Evolutionary conservation across 2,888 invertebrate species (phyloP).

Genomic region (Diaprepes abbreviatus): DNA sequence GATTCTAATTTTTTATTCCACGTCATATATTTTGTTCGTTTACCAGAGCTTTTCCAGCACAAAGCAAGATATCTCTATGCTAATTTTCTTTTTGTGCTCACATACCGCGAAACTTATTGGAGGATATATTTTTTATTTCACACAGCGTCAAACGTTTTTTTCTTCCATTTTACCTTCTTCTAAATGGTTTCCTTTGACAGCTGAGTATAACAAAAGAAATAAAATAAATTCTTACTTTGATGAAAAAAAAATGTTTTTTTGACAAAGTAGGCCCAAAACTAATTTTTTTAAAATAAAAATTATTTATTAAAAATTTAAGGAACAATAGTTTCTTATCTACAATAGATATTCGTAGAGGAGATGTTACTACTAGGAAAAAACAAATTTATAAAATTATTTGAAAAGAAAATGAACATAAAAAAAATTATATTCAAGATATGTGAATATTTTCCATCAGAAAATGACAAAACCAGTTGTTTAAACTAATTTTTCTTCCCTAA

Average conservation of each 20-base stretch:
- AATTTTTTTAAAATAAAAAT: no score
- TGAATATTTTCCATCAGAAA: no score
- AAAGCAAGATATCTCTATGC: slow-evolving; percentile 26
- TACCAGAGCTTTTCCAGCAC: not conserved
- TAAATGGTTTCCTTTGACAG: not conserved
- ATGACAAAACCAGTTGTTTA: no score
- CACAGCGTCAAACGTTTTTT: slow-evolving; percentile 15
- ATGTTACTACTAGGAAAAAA: no score
- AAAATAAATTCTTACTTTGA: not conserved
- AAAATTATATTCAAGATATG: no score
- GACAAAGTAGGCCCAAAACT: no score
- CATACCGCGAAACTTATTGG: slow-evolving; percentile 19
- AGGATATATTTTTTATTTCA: slow-evolving; percentile 16
- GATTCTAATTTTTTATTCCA: not conserved
- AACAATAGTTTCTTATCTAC: no score
- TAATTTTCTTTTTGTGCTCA: slow-evolving; percentile 27
- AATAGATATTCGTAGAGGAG: no score
- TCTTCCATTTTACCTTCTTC: slow-evolving; percentile 7
- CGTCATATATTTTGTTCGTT: slow-evolving; percentile 3
- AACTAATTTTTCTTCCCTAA: no score
- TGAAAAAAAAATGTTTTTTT: not conserved
- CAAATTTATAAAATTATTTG: no score
- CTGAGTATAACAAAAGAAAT: not conserved
- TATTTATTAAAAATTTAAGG: no score
- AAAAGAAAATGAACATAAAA: no score